Base-by-base conservation (phyloP, 1,140 invertebrate species). In the Brachionus paranguensis region DNA sequence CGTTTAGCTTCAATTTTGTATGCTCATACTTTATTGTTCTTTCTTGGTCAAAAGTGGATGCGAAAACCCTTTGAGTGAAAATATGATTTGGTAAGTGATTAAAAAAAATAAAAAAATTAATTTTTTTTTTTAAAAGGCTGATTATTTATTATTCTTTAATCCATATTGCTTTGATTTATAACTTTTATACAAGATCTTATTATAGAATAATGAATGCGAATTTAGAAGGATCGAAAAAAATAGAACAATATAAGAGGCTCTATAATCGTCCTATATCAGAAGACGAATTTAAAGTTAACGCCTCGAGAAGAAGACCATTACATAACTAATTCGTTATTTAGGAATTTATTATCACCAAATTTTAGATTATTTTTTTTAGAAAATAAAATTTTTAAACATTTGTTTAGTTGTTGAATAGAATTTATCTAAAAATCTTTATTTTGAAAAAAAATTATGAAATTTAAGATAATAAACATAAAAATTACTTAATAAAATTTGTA, bases 141-240 rank as follows among this genome's bases (percentile, higher is more conserved):
- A 33, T 74, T 76, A 76, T 76, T 50, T 76, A 76, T 50, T 76
- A 76, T 76, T 76, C 43, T 12, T 12, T 76, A 3, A 24, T 20
- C 33, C 72, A 76, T 14, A 24, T 76, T 50, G 72, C 33, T 50
- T 76, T 76, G 72, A 76, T 76, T 12, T 76, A 76, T 50, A 76
- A 50, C 45, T 76, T 76, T 50, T 76, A 76, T 29, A 76, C 72
- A 3, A 50, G 47, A 29, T 76, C 72, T 24, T 76, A 76, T 29
- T 76, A 76, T 24, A 47, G 24, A 10, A 76, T 76, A 76, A 76
- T 76, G 72, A 50, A 76, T 50, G 45, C 41, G 2, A 50, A 76
- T 50, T 76, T 76, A 50, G 72, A 76, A 50, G 33, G 12, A 27
- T 17, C 33, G 17, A 72, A 72, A 10, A 76, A 53, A 50, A 11